These are phyloP conservation scores for Liasis olivaceus DNA, from an alignment of 2,797 vertebrate species.

Conservation along the genomic window DNA sequence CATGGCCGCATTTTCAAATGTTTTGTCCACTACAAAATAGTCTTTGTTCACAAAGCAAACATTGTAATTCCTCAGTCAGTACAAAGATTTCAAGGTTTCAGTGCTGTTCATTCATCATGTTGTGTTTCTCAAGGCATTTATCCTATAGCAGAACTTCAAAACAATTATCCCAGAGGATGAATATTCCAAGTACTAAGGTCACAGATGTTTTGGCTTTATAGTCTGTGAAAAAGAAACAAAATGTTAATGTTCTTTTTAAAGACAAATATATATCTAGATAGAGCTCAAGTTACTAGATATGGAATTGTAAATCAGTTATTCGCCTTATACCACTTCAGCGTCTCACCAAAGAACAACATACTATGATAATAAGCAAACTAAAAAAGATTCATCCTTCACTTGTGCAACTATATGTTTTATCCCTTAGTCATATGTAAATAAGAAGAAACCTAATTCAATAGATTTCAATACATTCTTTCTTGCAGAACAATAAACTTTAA, in stretches of 20 bases:
- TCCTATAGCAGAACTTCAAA: conserved; percentile 50
- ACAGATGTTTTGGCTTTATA: conserved; percentile 59
- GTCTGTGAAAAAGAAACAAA: conserved; percentile 67
- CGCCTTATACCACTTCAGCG: conserved; percentile 18
- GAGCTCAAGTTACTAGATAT: conserved; percentile 29
- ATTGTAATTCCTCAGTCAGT: conserved; percentile 66
- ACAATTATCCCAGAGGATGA: conserved; percentile 48
- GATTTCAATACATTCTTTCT: not conserved
- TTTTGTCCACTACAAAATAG: conserved; percentile 67
- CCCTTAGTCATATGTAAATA: conserved; percentile 15
- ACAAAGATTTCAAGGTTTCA: conserved; percentile 40
- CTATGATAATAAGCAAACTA: not conserved
- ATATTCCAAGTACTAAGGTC: conserved; percentile 47
- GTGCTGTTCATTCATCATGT: conserved; percentile 68
- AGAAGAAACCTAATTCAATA: conserved; percentile 34
- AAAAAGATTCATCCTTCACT: not conserved
- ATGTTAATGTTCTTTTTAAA: conserved; percentile 46
- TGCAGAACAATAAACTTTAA: not conserved
- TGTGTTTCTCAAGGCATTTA: conserved; percentile 44
- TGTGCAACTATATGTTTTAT: not conserved
- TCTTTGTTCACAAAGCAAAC: conserved; percentile 73
- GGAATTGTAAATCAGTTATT: conserved; percentile 13
- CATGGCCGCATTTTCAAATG: conserved; percentile 94
- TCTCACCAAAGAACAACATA: conserved; percentile 43
- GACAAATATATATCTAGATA: conserved; percentile 19